phyloP scores from a whole-genome alignment of 2,113 vertebrate genomes.

The Callaeas wilsoni region DNA sequence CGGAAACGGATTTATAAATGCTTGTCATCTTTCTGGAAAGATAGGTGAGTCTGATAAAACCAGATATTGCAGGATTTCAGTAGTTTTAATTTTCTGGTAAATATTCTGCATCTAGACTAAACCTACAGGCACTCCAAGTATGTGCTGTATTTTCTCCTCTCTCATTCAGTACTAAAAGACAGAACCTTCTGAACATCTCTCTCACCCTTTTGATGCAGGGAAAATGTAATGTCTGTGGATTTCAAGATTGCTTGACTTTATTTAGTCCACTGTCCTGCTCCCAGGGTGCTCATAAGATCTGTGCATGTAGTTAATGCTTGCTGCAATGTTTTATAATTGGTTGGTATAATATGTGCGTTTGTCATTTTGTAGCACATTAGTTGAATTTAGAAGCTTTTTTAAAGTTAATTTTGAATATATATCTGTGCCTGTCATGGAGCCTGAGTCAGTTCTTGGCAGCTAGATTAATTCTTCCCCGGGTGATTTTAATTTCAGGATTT shows the following conservation, averaged over 20 bases:
- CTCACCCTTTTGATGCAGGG: not conserved
- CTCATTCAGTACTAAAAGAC: not conserved
- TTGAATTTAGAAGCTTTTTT: constrained; percentile 42
- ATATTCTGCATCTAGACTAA: not conserved
- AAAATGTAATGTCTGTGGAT: constrained; percentile 32
- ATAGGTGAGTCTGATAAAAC: constrained; percentile 43
- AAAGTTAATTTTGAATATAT: constrained; percentile 55
- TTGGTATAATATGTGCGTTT: not conserved
- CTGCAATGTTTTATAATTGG: constrained; percentile 49
- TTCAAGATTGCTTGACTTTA: constrained; percentile 39
- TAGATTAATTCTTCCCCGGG: constrained; percentile 2
- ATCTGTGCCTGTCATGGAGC: not conserved
- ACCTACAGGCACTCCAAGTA: not conserved
- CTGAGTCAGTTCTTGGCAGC: not conserved
- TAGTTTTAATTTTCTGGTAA: not conserved
- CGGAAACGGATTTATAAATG: not conserved
- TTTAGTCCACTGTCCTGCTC: not conserved
- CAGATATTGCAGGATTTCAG: not conserved
- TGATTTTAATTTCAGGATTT: constrained; percentile 27
- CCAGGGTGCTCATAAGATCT: constrained; percentile 11
- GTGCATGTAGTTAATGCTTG: constrained; percentile 27
- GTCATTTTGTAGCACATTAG: constrained; percentile 21
- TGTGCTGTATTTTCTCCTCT: not conserved
- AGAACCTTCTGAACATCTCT: not conserved
- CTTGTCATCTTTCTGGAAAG: constrained; percentile 3